Percentiles rank a stretch among this genome's conserved stretches.
phyloP scores from a whole-genome alignment of 2,797 vertebrate species.

The Tangara arthus region DNA sequence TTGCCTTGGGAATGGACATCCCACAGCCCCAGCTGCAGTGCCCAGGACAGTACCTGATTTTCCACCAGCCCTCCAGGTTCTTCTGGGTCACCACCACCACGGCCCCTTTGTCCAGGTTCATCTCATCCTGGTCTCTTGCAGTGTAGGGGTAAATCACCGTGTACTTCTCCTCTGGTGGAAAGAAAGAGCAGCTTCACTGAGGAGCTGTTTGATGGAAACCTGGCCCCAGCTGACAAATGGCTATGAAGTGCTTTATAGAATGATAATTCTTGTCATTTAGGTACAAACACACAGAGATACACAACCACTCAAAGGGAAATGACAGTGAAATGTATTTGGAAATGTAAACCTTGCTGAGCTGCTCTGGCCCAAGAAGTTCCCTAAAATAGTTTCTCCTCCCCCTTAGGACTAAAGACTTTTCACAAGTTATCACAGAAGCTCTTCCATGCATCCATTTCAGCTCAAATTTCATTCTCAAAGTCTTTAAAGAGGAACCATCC shows the following conservation, averaged over 20 bases:
- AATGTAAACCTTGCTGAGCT: not conserved
- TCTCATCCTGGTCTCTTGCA: constrained; percentile 93
- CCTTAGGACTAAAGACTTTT: not conserved
- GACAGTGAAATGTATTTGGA: not conserved
- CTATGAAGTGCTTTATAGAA: not conserved
- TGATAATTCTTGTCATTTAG: not conserved
- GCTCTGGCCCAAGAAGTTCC: not conserved
- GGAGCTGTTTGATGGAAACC: not conserved
- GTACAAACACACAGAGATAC: not conserved
- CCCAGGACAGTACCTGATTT: constrained; percentile 85
- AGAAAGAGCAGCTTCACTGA: not conserved
- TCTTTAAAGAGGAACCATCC: not conserved
- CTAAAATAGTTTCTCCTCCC: not conserved
- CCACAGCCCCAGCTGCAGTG: not conserved
- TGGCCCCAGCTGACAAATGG: not conserved
- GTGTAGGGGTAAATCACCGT: constrained; percentile 91
- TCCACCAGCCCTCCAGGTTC: constrained; percentile 99
- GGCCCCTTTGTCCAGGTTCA: constrained; percentile 91
- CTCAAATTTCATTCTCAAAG: not conserved
- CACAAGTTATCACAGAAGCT: not conserved
- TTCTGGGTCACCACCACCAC: constrained; percentile 95
- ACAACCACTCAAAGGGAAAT: not conserved
- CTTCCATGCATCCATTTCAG: not conserved
- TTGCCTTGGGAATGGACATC: not conserved
- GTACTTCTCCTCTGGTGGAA: constrained; percentile 90